Evolutionary conservation across 2,888 invertebrate species (phyloP), one percentile per base, ranked within the genome.

Genomic region (Tortricodes alternella): DNA sequence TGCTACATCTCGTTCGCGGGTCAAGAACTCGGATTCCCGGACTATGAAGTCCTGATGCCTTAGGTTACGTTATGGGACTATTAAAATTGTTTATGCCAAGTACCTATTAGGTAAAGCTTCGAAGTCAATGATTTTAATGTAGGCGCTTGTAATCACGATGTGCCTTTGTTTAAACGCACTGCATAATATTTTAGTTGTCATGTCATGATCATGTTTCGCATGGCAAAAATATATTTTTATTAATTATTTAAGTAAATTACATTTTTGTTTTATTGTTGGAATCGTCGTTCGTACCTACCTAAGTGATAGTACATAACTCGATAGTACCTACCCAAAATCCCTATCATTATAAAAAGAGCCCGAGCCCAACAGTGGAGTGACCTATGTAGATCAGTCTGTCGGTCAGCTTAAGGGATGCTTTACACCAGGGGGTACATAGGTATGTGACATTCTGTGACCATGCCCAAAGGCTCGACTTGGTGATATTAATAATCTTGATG

Each of bases 1-100:
- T 94, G 95, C 78, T 97, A 97, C 92, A 96, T 97, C 83, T 93
- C 97, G 9, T 97, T 93, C 75, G 96, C 89, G 0, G 96, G 97
- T 37, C 92, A 94, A 69, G 97, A 97, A 77, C 80, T 96, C 53
- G 93, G 94, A 44, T 96, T 94, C 91, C 92, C 93, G n/a, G 95
- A 96, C 46, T 97, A 95, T 75, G 97, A 97, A 90, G 88, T 97
- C 67, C 93, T 96, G 57, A 87, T 93, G 65, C 70, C 78, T 18
- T 44, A 44, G 27, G 44, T 62, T 90, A 83, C 80, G 51, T 46
- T 49, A 60, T 61, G 65, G 66, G 16, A 46, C 16, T 48, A 29
- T 32, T 41, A 35, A 37, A n/a, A 29, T 43, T 62, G 64, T 66
- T 66, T 66, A 53, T 56, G 61, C 53, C 58, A 52, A 52, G 38